Percentiles rank a stretch among this genome's conserved stretches.
Evolutionary conservation across 2,113 vertebrate species (phyloP).

Genomic region (Sitta europaea): DNA sequence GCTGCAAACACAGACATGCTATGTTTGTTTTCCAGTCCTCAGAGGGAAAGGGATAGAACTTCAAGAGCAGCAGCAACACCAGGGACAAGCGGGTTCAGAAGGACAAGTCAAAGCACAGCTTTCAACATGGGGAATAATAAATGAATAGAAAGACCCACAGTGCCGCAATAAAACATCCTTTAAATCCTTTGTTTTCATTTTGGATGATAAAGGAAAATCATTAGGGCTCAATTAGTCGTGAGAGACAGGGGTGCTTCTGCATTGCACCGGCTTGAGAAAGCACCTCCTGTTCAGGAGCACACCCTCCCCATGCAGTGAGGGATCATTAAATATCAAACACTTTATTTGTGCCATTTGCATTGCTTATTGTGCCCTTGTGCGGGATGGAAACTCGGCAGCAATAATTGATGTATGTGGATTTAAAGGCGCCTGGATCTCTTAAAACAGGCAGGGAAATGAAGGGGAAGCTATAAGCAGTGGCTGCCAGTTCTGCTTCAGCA

Average conservation of each 20-base stretch:
- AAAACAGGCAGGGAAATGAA: neutral
- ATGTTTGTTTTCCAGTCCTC: neutral
- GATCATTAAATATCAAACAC: conserved; percentile 1
- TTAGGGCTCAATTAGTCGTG: conserved; percentile 7
- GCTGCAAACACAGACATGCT: neutral
- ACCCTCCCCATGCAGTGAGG: neutral
- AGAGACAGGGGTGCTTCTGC: neutral
- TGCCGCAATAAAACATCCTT: neutral
- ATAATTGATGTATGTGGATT: neutral
- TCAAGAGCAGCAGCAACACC: neutral
- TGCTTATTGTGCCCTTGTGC: neutral
- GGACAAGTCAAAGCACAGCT: neutral
- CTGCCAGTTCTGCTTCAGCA: neutral
- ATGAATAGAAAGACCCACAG: neutral
- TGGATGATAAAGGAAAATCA: conserved; percentile 1
- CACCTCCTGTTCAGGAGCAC: neutral
- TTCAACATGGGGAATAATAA: neutral
- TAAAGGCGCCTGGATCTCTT: neutral
- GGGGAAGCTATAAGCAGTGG: neutral
- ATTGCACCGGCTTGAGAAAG: neutral
- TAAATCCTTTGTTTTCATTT: conserved; percentile 40
- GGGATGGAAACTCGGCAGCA: accelerated
- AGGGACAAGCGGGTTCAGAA: neutral
- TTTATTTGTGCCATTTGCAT: neutral
- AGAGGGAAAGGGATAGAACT: neutral